Evolutionary conservation across 2,888 invertebrate genomes (phyloP), one percentile per base, ranked within the genome.

Genomic region (Harpagoxenus sublaevis): DNA sequence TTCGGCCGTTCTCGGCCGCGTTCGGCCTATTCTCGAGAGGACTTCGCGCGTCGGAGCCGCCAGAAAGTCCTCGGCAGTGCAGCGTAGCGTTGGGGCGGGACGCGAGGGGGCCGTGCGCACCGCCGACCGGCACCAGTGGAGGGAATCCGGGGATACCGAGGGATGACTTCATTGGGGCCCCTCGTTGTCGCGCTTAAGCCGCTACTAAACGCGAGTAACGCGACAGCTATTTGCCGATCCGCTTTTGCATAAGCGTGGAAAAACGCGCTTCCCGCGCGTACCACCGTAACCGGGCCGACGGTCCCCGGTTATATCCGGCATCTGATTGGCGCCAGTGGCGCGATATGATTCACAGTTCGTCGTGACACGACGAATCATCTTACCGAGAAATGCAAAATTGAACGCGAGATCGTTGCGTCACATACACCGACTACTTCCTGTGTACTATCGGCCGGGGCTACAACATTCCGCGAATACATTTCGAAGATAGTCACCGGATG

Each of bases 361-460:
- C 84, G 83, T 15, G 63, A 86, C 71, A 51, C 60, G 62, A 73
- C 78, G 87, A 91, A 91, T 91, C 90, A 89, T 89, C 85, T 86
- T 91, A 91, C 91, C 48, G 83, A 83, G 91, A 91, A 91, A 91
- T 79, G 88, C 68, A 70, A 90, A 89, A 88, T 87, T 85, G 85
- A 81, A 84, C 87, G 68, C 84, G 89, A 83, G 86, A 53, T 15
- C 28, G 45, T 89, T 86, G 83, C 88, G 86, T 91, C 88, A 88
- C 12, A 35, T 42, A 39, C 18, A 63, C 74, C 68, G 51, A 66
- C 77, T 84, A 81, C 78, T 79, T 84, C 75, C 87, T 65, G 83
- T 84, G 42, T 45, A 57, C 39, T 63, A 85, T 60, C 71, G 45
- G 18, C 3, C 79, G 60, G 57, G 48, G 70, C 10, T 23, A 23